phyloP scores from a whole-genome alignment of 2,888 invertebrate genomes.

The Drosophila pseudotalamancana region DNA sequence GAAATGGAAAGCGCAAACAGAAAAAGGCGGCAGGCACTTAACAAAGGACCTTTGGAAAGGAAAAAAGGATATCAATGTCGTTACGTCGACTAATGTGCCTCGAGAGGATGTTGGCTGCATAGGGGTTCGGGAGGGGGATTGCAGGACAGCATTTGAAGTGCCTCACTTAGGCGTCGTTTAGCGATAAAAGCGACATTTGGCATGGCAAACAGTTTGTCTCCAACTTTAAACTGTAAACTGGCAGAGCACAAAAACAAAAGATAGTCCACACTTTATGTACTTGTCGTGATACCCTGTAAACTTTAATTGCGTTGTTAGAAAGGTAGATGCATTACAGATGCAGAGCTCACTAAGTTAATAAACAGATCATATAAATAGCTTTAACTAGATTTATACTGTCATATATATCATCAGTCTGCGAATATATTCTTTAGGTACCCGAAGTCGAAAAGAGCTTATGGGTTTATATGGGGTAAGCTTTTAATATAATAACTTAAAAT shows the following conservation, averaged over 20 bases:
- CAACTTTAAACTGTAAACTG: slow-evolving; percentile 70
- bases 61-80: slow-evolving; percentile 66
- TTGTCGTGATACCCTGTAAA: slow-evolving; percentile 12
- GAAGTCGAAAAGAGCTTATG: background rate
- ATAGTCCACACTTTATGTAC: slow-evolving; percentile 50
- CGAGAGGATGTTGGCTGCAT: slow-evolving; percentile 8
- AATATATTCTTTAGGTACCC: background rate
- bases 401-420: no score
- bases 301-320: no score
- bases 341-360: background rate
- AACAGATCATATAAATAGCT: background rate
- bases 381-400: no score
- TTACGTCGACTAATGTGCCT: slow-evolving; percentile 68
- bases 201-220: slow-evolving; percentile 32
- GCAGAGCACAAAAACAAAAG: slow-evolving; percentile 55
- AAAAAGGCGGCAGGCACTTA: slow-evolving; percentile 14
- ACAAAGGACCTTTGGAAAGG: slow-evolving; percentile 32
- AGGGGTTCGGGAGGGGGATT: no score
- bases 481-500: no score
- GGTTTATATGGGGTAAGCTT: no score
- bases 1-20: slow-evolving; percentile 55
- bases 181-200: slow-evolving; percentile 70
- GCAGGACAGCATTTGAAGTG: slow-evolving; percentile 42
- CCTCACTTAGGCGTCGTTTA: slow-evolving; percentile 76
- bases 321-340: background rate